Conservation (phyloP, 2,888 invertebrate species). For the Macrosiphum euphorbiae region DNA sequence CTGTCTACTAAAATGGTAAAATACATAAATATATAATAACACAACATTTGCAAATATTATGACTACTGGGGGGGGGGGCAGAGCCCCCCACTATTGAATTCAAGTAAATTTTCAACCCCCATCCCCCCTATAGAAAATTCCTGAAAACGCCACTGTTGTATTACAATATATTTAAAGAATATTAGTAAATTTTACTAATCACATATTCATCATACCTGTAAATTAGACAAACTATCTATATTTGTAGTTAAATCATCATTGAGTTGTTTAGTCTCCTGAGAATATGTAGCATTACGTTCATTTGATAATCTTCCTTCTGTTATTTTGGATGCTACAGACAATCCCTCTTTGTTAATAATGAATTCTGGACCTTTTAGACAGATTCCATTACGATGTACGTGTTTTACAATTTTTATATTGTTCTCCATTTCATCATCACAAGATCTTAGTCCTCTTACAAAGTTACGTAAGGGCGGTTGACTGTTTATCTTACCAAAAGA, state of each 20-base stretch:
- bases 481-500: neutral
- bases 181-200: neutral
- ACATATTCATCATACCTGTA: constrained; percentile 5
- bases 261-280: neutral
- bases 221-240: neutral
- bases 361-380: neutral
- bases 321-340: neutral
- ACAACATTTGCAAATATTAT: too few relatives aligned
- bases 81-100: too few relatives aligned
- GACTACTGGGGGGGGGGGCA: too few relatives aligned
- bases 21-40: too few relatives aligned
- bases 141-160: too few relatives aligned
- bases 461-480: neutral
- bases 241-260: neutral
- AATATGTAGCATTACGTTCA: neutral
- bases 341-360: neutral
- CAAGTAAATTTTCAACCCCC: too few relatives aligned
- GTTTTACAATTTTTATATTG: neutral
- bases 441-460: neutral
- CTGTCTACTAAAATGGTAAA: too few relatives aligned
- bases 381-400: constrained; percentile 15
- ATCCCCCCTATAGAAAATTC: too few relatives aligned
- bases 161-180: neutral
- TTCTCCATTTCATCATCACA: neutral
- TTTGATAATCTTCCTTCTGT: neutral